Percentiles rank a stretch among this genome's conserved stretches.
phyloP scores from a whole-genome alignment of 2,797 vertebrate species.

The Pantherophis alleghaniensis region DNA sequence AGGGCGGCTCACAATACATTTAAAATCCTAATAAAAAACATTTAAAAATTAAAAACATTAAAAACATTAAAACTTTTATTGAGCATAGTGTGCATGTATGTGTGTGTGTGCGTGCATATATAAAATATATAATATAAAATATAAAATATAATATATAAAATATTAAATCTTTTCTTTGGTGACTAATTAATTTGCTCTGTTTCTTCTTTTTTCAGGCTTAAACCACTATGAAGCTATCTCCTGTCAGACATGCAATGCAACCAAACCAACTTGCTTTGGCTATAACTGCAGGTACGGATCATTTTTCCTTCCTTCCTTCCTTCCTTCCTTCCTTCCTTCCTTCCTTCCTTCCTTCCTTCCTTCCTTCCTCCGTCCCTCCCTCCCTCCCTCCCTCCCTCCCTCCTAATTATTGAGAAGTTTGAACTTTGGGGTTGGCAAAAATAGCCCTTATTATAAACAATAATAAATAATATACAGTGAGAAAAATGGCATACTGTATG shows the following conservation, averaged over 20 bases:
- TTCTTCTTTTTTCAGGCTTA: slow-evolving; percentile 45
- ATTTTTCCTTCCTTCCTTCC: not conserved
- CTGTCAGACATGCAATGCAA: slow-evolving; percentile 52
- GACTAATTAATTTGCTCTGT: not conserved
- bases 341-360: not conserved
- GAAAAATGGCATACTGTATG: not conserved
- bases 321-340: not conserved
- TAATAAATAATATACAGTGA: not conserved
- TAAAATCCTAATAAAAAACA: no score
- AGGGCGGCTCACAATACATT: no score
- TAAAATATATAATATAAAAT: no score
- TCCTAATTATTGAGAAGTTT: not conserved
- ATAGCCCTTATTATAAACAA: not conserved
- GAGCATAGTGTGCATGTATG: not conserved
- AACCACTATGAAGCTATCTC: slow-evolving; percentile 51
- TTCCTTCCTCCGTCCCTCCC: not conserved
- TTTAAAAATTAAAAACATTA: no score
- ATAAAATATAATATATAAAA: not conserved
- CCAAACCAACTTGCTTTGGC: slow-evolving; percentile 52
- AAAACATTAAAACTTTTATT: no score
- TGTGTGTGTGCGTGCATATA: not conserved
- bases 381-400: not conserved
- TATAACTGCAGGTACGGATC: slow-evolving; percentile 61
- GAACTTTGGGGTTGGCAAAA: not conserved
- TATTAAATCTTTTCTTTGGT: no score